Evolutionary conservation across 2,113 vertebrate genomes (phyloP).

Genomic region (Entelurus aequoreus): DNA sequence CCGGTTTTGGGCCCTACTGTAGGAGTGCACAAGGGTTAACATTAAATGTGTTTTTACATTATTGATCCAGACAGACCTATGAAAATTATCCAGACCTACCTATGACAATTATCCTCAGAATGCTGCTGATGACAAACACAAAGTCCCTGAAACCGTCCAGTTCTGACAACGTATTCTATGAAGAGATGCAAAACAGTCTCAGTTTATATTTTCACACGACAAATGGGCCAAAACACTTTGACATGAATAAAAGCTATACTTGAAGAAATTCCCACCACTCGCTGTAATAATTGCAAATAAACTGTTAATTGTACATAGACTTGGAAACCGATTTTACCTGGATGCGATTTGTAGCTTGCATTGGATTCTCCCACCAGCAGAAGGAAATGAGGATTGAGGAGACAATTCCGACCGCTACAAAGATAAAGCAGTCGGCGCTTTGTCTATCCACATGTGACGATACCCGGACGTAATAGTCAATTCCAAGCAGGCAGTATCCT

Average conservation of each 20-base stretch:
- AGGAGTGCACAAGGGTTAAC: too few relatives aligned
- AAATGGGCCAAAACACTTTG: background rate
- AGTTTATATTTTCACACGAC: background rate
- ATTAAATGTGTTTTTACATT: background rate
- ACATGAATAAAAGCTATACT: background rate
- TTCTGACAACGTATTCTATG: conserved; percentile 52
- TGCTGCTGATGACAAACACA: conserved; percentile 67
- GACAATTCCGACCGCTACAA: conserved; percentile 65
- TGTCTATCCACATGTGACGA: conserved; percentile 37
- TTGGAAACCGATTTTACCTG: conserved; percentile 29
- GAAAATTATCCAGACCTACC: too few relatives aligned
- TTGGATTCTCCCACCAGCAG: conserved; percentile 77
- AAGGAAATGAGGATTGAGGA: conserved; percentile 65
- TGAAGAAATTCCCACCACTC: background rate
- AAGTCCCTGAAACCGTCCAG: conserved; percentile 67
- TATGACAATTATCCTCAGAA: conserved; percentile 65
- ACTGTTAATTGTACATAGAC: background rate
- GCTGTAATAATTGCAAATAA: background rate
- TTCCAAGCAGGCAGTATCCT: conserved; percentile 66
- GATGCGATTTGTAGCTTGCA: conserved; percentile 64
- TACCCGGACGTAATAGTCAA: conserved; percentile 66
- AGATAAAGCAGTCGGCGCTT: conserved; percentile 9
- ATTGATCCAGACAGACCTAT: conserved; percentile 6
- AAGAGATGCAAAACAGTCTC: background rate
- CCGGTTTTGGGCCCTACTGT: too few relatives aligned